These are phyloP conservation scores for Beroe ovata DNA, from an alignment of 37 sponge, comb jelly and placozoan species.

Conservation along the genomic window DNA sequence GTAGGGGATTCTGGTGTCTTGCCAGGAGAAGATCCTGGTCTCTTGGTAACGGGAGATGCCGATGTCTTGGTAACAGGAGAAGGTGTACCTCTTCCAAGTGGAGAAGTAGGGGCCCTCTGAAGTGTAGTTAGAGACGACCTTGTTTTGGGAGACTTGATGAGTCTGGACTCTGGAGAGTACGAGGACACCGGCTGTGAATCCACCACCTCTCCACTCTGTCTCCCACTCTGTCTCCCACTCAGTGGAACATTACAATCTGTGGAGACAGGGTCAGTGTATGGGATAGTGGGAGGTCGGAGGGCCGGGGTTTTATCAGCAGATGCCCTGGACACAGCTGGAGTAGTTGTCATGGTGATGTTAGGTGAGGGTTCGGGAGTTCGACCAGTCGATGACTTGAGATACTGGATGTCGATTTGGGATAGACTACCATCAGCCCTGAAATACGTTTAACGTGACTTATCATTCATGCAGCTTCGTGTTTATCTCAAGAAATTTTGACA, in stretches of 20 bases:
- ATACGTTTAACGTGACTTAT: too few relatives aligned
- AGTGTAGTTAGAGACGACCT: not conserved
- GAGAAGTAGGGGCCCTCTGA: not conserved
- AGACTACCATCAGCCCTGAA: not conserved
- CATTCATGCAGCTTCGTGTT: too few relatives aligned
- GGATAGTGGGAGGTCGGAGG: too few relatives aligned
- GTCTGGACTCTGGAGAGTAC: too few relatives aligned
- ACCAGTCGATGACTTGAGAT: not conserved
- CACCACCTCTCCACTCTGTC: not conserved
- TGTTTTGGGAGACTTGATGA: not conserved
- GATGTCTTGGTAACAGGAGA: not conserved
- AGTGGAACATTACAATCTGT: not conserved
- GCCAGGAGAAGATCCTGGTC: too few relatives aligned
- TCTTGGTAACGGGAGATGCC: too few relatives aligned
- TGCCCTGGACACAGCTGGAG: not conserved
- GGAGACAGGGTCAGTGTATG: not conserved
- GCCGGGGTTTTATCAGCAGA: not conserved
- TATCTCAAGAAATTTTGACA: too few relatives aligned
- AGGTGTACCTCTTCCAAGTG: not conserved
- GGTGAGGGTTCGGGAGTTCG: too few relatives aligned
- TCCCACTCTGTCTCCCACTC: not conserved
- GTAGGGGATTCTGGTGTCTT: too few relatives aligned
- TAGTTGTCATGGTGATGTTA: not conserved
- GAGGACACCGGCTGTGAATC: not conserved
- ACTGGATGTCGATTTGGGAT: not conserved